Base-by-base conservation (phyloP, 2,113 vertebrate genomes). In the Actinemys pallida region DNA sequence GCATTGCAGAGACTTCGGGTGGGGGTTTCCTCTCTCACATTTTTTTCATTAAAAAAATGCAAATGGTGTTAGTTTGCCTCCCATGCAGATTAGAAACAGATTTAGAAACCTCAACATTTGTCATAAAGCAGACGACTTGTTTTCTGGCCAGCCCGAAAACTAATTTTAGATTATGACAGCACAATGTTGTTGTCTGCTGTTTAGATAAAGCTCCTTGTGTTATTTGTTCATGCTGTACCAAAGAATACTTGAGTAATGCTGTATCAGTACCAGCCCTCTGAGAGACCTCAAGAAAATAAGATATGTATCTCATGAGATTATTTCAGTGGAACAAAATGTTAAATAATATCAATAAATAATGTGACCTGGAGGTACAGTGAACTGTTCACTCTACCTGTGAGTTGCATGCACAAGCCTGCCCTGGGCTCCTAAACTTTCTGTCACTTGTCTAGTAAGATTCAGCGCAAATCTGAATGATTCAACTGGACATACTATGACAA, bases 261-360 rank as follows among this genome's bases (percentile, higher is more conserved):
- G 50, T 80, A 62, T 53, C 39, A 42, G 9, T 45, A 57, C 10
- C 56, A 81, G 47, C 19, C 31, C 81, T 81, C 59, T 86, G 78
- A n/a, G 52, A 91, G 25, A 39, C 31, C 25, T 20, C 89, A 90
- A 86, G 49, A 92, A 96, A 92, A 94, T 59, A 17, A 80, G 39
- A 65, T 84, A 17, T 29, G 10, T 14, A 65, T 12, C 65, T 53
- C 57, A 24, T 42, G 72, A 89, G 39, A 19, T 89, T 90, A 82
- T 94, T 95, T 89, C 80, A 78, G 9, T 86, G 72, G 86, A 89
- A 86, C 4, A 84, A 35, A 31, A 88, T 93, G 92, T 90, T 88
- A 96, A 94, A 94, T 83, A 81, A 97, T 96, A 97, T 93, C 90
- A 97, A 96, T 97, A 95, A 95, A 86, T 91, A 90, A 95, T 85